Percentiles rank a stretch among this genome's conserved stretches.
These are phyloP conservation scores for Hipposideros armiger DNA, from an alignment of 2,113 vertebrate species.

Conservation along the genomic window DNA sequence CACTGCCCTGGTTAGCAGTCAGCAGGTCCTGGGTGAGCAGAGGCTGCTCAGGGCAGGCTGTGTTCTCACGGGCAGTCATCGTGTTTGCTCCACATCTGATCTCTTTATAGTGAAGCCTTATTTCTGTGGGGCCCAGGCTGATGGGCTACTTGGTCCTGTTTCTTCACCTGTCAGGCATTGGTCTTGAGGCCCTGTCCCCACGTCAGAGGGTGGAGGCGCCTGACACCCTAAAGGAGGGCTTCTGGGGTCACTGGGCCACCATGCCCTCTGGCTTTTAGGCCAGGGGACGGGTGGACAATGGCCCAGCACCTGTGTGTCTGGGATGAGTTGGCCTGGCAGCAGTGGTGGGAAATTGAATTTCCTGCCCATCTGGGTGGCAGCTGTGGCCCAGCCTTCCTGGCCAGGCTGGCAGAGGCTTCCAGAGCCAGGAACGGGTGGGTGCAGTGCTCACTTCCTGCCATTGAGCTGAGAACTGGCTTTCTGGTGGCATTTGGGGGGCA, in stretches of 20 bases:
- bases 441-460: not conserved
- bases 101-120: not conserved
- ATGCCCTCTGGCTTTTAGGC: not conserved
- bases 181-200: not conserved
- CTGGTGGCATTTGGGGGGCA: not conserved
- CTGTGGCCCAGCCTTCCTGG: not conserved
- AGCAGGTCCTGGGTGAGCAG: not conserved
- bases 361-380: constrained; percentile 58
- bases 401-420: not conserved
- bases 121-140: not conserved
- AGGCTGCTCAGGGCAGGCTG: not conserved
- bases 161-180: not conserved
- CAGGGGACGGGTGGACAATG: not conserved
- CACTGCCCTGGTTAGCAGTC: accelerated
- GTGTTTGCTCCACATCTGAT: not conserved
- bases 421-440: not conserved
- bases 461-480: not conserved
- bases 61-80: no score
- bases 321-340: not conserved
- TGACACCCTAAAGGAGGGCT: not conserved
- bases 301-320: constrained; percentile 46
- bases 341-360: constrained; percentile 25
- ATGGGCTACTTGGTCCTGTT: accelerated
- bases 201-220: not conserved
- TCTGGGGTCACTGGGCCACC: not conserved